Base-by-base conservation (phyloP, 2,113 vertebrate species). In the Geococcyx californianus region DNA sequence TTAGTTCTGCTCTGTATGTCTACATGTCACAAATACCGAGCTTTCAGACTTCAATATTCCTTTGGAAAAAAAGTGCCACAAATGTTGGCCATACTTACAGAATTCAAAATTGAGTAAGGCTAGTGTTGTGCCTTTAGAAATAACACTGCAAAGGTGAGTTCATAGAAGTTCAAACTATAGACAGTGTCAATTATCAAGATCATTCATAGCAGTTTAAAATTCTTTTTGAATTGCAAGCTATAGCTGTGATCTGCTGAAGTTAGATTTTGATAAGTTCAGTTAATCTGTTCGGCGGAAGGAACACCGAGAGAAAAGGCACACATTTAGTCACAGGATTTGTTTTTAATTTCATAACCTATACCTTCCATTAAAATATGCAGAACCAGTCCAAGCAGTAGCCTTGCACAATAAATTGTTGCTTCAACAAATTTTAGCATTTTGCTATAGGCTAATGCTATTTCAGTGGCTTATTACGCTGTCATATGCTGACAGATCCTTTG, bases 321-420 rank as follows among this genome's bases (percentile, higher is more conserved):
- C 6, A 33, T 64, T 52, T 29, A 84, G 31, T 26, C 13, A 60
- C 0, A 51, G 10, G 25, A 72, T 13, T 36, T 0, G 0, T 2
- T 0, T 2, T 89, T 79, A 51, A 18, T 62, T 77, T 85, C 51
- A 54, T 56, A 84, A 76, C 21, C 33, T 18, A 52, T 21, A 62
- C 23, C 23, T 58, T 24, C 11, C 49, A 33, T 11, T 45, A 54
- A 73, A 84, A 58, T 44, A n/a, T 12, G 24, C 17, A 55, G 51
- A 87, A 79, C 3, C 31, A 54, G 31, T 23, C 16, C 24, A 62
- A 54, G n/a, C 42, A 36, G 28, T 45, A 67, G 45, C 33, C 24
- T 85, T 67, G n/a, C 20, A 76, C 28, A 79, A 72, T 23, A 64
- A 87, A 64, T 8, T 26, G 31, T 33, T 72, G 12, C 23, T 76